Percentiles rank a stretch among this genome's conserved stretches.
Conservation (phyloP, 2,888 invertebrate genomes). For the Gymnoscelis rufifasciata region DNA sequence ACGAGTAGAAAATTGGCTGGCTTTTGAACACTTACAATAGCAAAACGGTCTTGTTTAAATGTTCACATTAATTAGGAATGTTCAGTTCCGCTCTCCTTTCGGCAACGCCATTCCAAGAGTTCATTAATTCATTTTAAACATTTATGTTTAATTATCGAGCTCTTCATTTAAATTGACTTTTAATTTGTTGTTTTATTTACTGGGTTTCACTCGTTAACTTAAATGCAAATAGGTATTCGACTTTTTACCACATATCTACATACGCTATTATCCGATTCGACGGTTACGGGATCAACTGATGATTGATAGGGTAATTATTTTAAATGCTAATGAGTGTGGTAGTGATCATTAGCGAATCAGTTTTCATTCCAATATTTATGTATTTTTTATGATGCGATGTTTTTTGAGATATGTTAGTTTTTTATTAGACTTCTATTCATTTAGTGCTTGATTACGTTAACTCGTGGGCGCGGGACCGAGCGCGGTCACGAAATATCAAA, state of each 20-base stretch:
- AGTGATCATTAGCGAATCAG: constrained; percentile 17
- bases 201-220: constrained; percentile 42
- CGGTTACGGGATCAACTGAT: constrained; percentile 35
- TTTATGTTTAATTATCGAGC: constrained; percentile 74
- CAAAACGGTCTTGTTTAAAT: constrained; percentile 47
- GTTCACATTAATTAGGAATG: constrained; percentile 67
- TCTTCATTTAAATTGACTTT: constrained; percentile 69
- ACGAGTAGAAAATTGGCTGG: constrained; percentile 45
- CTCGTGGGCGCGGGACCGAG: no score
- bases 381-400: neutral
- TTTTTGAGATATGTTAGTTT: neutral
- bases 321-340: constrained; percentile 33
- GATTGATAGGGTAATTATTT: constrained; percentile 44
- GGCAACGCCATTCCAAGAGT: constrained; percentile 56
- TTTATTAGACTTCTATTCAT: no score
- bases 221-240: constrained; percentile 39
- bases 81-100: constrained; percentile 39
- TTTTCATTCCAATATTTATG: neutral
- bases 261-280: constrained; percentile 32
- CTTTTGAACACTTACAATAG: constrained; percentile 51
- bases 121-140: constrained; percentile 74
- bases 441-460: no score
- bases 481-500: no score
- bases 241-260: constrained; percentile 40
- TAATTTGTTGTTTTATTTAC: constrained; percentile 66